A percentile compares a stretch with the other conserved stretches of the same genome.
These are phyloP conservation scores for Balaenoptera acutorostrata DNA, from an alignment of 2,113 vertebrate species.

Conservation along the genomic window DNA sequence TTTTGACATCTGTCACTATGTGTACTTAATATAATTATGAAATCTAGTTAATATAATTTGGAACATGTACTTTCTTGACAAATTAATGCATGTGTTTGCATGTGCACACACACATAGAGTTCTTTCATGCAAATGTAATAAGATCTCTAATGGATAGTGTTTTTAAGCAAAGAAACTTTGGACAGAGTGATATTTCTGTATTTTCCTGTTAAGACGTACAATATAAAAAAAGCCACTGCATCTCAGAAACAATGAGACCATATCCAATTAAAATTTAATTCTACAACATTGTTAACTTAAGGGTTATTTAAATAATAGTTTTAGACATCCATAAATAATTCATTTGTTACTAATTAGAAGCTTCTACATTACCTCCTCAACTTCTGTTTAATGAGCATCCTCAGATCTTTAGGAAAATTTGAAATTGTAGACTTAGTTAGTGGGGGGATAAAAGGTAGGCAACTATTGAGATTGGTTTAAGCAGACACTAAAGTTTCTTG, in stretches of 20 bases:
- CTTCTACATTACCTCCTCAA: slow-evolving; percentile 53
- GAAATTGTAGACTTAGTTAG: slow-evolving; percentile 35
- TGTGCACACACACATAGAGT: background rate
- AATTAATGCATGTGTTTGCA: background rate
- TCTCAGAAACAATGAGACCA: slow-evolving; percentile 50
- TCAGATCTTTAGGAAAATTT: slow-evolving; percentile 52
- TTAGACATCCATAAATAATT: slow-evolving; percentile 76
- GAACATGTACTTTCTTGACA: background rate
- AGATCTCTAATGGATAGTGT: background rate
- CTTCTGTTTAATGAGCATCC: slow-evolving; percentile 69
- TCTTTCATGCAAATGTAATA: background rate
- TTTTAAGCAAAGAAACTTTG: background rate
- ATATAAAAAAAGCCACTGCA: slow-evolving; percentile 26
- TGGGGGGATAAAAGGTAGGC: background rate
- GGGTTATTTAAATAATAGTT: slow-evolving; percentile 66
- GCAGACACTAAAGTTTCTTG: background rate
- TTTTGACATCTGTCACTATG: background rate
- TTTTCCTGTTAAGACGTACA: slow-evolving; percentile 31
- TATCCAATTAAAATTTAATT: slow-evolving; percentile 79
- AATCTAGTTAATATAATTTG: background rate
- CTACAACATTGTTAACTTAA: slow-evolving; percentile 66
- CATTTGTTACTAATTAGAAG: slow-evolving; percentile 77
- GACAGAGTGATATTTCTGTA: background rate
- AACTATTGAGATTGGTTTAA: slow-evolving; percentile 58
- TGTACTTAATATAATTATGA: background rate